Evolutionary conservation across 2,797 vertebrate species (phyloP).

Genomic region (Catostomus latipinnis): DNA sequence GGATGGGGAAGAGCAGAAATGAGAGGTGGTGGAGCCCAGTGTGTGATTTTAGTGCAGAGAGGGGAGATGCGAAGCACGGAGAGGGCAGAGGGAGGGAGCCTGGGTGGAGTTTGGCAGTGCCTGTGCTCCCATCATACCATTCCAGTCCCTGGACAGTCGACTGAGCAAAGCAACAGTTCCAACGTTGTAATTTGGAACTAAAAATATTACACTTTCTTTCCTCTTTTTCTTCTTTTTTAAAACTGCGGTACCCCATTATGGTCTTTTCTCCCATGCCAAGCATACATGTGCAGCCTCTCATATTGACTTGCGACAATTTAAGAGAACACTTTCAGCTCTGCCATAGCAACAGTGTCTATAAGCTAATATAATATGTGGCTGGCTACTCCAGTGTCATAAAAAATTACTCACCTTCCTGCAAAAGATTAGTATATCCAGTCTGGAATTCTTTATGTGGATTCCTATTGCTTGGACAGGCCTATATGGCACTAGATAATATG

Average conservation of each 20-base stretch:
- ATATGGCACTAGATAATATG: background rate
- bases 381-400: conserved; percentile 29
- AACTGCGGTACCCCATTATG: conserved; percentile 82
- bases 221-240: conserved; percentile 69
- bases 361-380: conserved; percentile 51
- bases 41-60: conserved; percentile 57
- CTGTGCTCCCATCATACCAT: conserved; percentile 79
- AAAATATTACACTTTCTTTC: conserved; percentile 87
- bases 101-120: conserved; percentile 81
- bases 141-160: conserved; percentile 81
- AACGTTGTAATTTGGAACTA: conserved; percentile 87
- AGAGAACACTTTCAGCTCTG: conserved; percentile 58
- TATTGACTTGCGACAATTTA: conserved; percentile 70
- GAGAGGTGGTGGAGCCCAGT: conserved; percentile 68
- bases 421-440: conserved; percentile 41
- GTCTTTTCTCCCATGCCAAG: conserved; percentile 80
- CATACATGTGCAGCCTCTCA: conserved; percentile 77
- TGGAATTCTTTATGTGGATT: conserved; percentile 35
- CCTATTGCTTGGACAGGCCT: background rate
- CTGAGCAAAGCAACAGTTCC: conserved; percentile 82
- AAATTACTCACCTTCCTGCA: conserved; percentile 20
- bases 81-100: conserved; percentile 73
- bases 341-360: conserved; percentile 49
- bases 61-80: conserved; percentile 68
- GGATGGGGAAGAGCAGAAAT: conserved; percentile 39